Base-by-base conservation (phyloP, 2,888 invertebrate species). In the Tyria jacobaeae region DNA sequence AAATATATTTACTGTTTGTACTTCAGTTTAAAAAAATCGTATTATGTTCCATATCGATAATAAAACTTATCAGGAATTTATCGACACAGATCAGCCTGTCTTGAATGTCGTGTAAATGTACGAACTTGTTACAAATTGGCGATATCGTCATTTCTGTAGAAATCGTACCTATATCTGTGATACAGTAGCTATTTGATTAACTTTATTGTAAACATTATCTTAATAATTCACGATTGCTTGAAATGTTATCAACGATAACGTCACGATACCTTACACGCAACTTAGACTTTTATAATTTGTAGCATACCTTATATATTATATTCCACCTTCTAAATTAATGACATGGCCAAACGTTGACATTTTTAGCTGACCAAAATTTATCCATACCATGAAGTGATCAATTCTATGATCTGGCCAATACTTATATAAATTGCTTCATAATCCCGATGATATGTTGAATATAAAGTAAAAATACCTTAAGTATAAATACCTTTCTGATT, bases 71-170 rank as follows among this genome's bases (percentile, higher is more conserved):
- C 76, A 50, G 49, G 56, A 65, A 62, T 76, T 72, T 75, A 71
- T 76, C 71, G 69, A 79, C 68, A 73, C 79, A 69, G 44, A 55
- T 55, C 54, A 55, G 68, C 72, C 71, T 76, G 68, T 71, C 75
- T 79, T 74, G 66, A 69, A 58, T 64, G 70, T 63, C 67, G 44
- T 78, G 66, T 78, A 63, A 64, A 55, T 70, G 70, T 68, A 75
- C 58, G 63, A 63, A 68, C 67, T 67, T 70, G 62, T 70, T 68
- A 50, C 79, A 68, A 78, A 76, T 76, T 72, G 53, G 56, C 47
- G 75, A 78, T 78, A 76, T 60, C 71, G 66, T 58, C 48, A 50
- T 64, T 64, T 57, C 59, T 59, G 25, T 17, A 58, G 37, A 69
- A 76, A 76, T 76, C 76, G 58, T 64, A 61, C 60, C 56, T 63